A percentile compares a stretch with the other conserved stretches of the same genome.
These are phyloP conservation scores for Myripristis jacobus DNA, from an alignment of 2,797 vertebrate genomes.

Conservation along the genomic window DNA sequence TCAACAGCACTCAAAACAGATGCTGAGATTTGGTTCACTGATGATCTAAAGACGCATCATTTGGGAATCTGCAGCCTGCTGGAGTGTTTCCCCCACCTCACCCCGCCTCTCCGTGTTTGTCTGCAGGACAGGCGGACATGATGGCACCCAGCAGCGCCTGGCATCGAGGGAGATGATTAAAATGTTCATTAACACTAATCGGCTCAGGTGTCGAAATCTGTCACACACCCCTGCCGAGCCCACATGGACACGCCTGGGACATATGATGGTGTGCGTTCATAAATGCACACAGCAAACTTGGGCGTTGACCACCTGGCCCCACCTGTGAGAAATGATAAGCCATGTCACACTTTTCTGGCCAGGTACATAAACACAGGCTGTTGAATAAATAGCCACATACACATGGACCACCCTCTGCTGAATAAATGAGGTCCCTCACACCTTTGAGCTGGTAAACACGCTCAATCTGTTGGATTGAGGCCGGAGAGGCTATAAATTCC, in stretches of 20 bases:
- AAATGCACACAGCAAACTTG: slow-evolving; percentile 6
- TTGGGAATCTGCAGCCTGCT: too few species aligned
- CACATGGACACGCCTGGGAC: slow-evolving; percentile 45
- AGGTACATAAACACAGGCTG: slow-evolving; percentile 68
- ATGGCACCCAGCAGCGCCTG: slow-evolving; percentile 62
- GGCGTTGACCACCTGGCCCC: slow-evolving; percentile 72
- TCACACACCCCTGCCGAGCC: slow-evolving; percentile 56
- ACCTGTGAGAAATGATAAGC: slow-evolving; percentile 55
- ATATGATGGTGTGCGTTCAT: slow-evolving; percentile 14
- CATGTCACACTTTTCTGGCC: slow-evolving; percentile 62
- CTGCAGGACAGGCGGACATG: slow-evolving; percentile 38
- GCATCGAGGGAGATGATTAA: slow-evolving; percentile 77
- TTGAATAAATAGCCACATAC: slow-evolving; percentile 49
- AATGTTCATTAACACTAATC: slow-evolving; percentile 83
- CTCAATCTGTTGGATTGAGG: slow-evolving; percentile 60
- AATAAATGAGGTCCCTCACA: slow-evolving; percentile 69
- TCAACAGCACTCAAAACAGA: too few species aligned
- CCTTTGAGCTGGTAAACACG: slow-evolving; percentile 71
- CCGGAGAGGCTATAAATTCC: slow-evolving; percentile 56
- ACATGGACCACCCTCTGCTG: slow-evolving; percentile 53
- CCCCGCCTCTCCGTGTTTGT: slow-evolving; percentile 57
- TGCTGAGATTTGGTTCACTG: too few species aligned
- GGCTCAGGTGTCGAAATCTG: slow-evolving; percentile 77
- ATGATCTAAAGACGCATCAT: slow-evolving; percentile 13
- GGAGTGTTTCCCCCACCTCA: slow-evolving; percentile 20